phyloP scores from a whole-genome alignment of 2,888 invertebrate genomes.

The Octodonta nipae region DNA sequence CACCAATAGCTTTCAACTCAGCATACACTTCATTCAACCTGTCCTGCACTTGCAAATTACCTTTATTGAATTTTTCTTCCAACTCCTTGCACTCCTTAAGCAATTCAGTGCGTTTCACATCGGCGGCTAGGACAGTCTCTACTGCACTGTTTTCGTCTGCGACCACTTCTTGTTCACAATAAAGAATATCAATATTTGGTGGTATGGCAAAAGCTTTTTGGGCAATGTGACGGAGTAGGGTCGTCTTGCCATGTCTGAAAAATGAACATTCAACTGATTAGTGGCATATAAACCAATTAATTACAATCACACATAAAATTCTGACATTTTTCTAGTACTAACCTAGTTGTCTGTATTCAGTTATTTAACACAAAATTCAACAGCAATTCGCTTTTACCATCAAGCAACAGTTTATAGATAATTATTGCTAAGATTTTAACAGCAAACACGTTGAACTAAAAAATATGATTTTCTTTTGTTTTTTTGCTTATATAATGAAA shows the following conservation, averaged over 20 bases:
- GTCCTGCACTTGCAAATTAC: constrained; percentile 60
- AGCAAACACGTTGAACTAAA: too few species aligned
- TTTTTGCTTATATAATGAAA: too few species aligned
- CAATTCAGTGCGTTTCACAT: constrained; percentile 72
- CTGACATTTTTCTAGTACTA: too few species aligned
- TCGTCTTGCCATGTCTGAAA: constrained; percentile 89
- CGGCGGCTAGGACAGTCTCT: constrained; percentile 83
- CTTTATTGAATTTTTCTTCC: constrained; percentile 60
- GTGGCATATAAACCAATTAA: background rate
- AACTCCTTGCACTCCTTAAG: constrained; percentile 71
- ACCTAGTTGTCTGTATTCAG: too few species aligned
- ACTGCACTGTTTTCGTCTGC: constrained; percentile 90
- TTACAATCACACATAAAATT: too few species aligned
- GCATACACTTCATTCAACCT: constrained; percentile 84
- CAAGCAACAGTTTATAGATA: too few species aligned
- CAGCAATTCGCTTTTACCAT: too few species aligned
- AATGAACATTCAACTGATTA: background rate
- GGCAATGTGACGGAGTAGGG: constrained; percentile 83
- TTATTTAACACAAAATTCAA: too few species aligned
- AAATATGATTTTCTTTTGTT: too few species aligned
- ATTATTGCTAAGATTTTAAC: too few species aligned
- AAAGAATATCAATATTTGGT: constrained; percentile 85
- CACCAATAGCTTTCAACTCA: constrained; percentile 89
- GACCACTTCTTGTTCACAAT: constrained; percentile 96
- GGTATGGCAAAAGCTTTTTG: constrained; percentile 85